Evolutionary conservation across 2,888 invertebrate genomes (phyloP).

Genomic region (Polia nebulosa): DNA sequence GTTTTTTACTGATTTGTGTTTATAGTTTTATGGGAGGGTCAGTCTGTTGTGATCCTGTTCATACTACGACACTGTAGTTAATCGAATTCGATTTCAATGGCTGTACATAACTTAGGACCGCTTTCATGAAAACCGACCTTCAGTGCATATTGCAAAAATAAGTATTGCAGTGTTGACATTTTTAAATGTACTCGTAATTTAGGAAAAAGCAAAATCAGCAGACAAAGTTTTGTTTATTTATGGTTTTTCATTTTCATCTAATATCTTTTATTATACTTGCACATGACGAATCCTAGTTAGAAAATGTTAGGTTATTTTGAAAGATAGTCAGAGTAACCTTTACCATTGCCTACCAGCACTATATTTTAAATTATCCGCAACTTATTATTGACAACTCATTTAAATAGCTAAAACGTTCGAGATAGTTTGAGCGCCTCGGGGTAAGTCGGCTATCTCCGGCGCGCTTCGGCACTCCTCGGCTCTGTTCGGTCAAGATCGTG

Average conservation of each 20-base stretch:
- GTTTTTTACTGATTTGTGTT: constrained; percentile 48
- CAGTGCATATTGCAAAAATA: not conserved
- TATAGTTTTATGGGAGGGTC: constrained; percentile 6
- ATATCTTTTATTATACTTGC: not conserved
- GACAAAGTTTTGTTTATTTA: not conserved
- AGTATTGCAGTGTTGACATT: not conserved
- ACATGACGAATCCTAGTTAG: not conserved
- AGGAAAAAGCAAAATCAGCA: too few relatives aligned
- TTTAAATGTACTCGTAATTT: too few relatives aligned
- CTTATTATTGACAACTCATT: constrained; percentile 85
- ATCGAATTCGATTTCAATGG: not conserved
- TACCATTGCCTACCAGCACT: constrained; percentile 54
- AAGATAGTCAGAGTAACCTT: constrained; percentile 35
- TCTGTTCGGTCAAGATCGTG: constrained; percentile 76
- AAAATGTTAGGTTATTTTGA: constrained; percentile 13
- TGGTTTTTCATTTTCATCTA: too few relatives aligned
- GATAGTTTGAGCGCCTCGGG: constrained; percentile 70
- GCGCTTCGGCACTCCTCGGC: constrained; percentile 72
- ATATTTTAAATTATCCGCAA: constrained; percentile 74
- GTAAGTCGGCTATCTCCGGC: constrained; percentile 68
- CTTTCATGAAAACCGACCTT: not conserved
- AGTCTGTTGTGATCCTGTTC: constrained; percentile 13
- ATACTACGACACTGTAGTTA: constrained; percentile 1
- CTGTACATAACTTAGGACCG: too few relatives aligned
- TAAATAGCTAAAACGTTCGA: constrained; percentile 80